Conservation (phyloP, 1,140 invertebrate genomes). For the Rhizoglyphus robini region DNA sequence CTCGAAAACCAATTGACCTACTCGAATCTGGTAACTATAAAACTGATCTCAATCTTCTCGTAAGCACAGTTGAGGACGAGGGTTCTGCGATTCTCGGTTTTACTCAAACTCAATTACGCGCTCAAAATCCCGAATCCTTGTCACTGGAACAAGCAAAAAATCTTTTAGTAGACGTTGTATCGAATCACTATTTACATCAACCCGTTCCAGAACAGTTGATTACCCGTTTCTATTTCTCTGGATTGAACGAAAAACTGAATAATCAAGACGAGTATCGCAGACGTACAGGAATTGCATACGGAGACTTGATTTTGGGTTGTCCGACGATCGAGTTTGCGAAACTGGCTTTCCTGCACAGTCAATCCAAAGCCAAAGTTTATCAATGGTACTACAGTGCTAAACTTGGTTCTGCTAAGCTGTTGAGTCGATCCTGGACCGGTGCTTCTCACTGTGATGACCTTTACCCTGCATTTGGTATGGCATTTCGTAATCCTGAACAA, state of each 20-base stretch:
- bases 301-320: not conserved
- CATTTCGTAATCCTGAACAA: not conserved
- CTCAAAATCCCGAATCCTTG: not conserved
- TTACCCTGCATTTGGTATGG: not conserved
- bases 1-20: slow-evolving; percentile 62
- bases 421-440: not conserved
- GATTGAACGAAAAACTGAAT: not conserved
- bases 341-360: not conserved
- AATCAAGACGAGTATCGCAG: not conserved
- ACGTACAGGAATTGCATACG: not conserved
- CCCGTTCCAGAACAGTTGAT: not conserved
- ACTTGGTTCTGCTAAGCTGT: not conserved
- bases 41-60: slow-evolving; percentile 17
- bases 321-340: not conserved
- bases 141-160: not conserved
- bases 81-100: not conserved
- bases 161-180: too few species aligned
- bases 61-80: not conserved
- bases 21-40: slow-evolving; percentile 73
- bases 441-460: slow-evolving; percentile 1
- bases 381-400: not conserved
- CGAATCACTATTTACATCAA: too few species aligned
- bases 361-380: not conserved
- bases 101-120: not conserved
- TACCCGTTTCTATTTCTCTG: not conserved